Percentiles rank a stretch among this genome's conserved stretches.
These are phyloP conservation scores for Plecotus auritus DNA, from an alignment of 2,113 vertebrate species.

Conservation along the genomic window DNA sequence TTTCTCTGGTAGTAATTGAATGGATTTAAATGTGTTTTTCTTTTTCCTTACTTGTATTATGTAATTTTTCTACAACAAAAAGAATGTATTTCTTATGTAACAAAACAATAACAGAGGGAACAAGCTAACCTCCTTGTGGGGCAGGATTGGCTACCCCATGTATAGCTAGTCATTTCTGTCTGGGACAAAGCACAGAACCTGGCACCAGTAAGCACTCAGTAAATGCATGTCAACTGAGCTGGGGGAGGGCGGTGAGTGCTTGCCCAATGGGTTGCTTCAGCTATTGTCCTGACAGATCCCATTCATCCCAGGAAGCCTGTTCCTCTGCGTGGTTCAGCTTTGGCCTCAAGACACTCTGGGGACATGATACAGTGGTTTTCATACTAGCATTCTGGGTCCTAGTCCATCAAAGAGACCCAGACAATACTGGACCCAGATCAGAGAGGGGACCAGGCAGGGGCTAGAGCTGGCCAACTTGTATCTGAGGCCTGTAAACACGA, in stretches of 20 bases:
- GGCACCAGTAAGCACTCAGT: background rate
- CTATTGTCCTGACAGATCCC: background rate
- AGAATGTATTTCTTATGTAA: conserved; percentile 42
- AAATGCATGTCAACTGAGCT: background rate
- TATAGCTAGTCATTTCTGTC: background rate
- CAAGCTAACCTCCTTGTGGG: background rate
- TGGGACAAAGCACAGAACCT: background rate
- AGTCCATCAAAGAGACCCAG: background rate
- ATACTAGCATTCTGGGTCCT: background rate
- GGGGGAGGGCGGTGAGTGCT: background rate
- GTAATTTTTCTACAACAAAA: conserved; percentile 24
- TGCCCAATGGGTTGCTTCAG: background rate
- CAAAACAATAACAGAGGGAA: conserved; percentile 20
- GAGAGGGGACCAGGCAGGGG: background rate
- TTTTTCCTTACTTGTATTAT: conserved; percentile 27
- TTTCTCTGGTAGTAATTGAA: conserved; percentile 43
- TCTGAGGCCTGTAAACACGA: background rate
- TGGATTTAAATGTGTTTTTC: conserved; percentile 38
- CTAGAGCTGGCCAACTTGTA: background rate
- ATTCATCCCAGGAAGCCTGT: background rate
- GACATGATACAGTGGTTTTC: background rate
- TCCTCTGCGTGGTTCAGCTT: conserved; percentile 4
- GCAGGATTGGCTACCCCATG: background rate
- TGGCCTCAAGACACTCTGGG: background rate
- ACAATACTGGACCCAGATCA: background rate